phyloP scores from a whole-genome alignment of 2,113 vertebrate species.

The Malurus melanocephalus region DNA sequence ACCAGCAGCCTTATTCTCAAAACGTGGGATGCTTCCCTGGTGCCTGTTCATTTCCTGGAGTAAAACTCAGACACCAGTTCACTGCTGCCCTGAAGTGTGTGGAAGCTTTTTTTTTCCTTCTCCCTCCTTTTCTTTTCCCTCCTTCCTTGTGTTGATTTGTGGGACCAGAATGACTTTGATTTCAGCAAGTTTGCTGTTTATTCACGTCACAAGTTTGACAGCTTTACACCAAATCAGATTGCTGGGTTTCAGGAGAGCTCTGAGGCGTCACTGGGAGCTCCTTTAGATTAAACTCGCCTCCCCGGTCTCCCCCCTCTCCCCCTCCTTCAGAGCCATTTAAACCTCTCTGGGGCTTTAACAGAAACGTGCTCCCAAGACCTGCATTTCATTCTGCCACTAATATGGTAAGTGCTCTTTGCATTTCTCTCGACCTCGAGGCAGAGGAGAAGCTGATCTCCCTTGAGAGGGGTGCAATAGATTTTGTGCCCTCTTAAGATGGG shows the following conservation, averaged over 20 bases:
- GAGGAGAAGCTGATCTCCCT: not conserved
- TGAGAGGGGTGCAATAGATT: not conserved
- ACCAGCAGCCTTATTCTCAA: constrained; percentile 5
- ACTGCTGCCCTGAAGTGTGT: constrained; percentile 1
- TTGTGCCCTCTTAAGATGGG: not conserved
- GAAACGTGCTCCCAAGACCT: constrained; percentile 59
- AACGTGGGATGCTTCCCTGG: constrained; percentile 19
- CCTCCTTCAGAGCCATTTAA: constrained; percentile 69
- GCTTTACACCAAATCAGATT: constrained; percentile 76
- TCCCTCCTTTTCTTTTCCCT: constrained; percentile 35
- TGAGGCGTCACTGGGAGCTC: constrained; percentile 65
- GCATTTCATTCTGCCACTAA: constrained; percentile 57
- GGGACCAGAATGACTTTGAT: constrained; percentile 45
- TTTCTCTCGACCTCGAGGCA: constrained; percentile 22
- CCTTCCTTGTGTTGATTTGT: constrained; percentile 46
- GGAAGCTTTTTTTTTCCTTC: not conserved
- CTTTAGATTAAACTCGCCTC: constrained; percentile 77
- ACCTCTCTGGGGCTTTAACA: constrained; percentile 70
- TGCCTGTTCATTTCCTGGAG: constrained; percentile 15
- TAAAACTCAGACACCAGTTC: constrained; percentile 6
- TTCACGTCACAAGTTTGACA: constrained; percentile 77
- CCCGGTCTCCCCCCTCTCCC: constrained; percentile 57
- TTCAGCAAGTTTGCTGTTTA: constrained; percentile 51
- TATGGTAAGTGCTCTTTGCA: constrained; percentile 79
- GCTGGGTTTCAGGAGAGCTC: constrained; percentile 59